Percentiles rank a stretch among this genome's conserved stretches.
These are phyloP conservation scores for Leptopilina syphax DNA, from an alignment of 2,888 invertebrate species.

Conservation along the genomic window DNA sequence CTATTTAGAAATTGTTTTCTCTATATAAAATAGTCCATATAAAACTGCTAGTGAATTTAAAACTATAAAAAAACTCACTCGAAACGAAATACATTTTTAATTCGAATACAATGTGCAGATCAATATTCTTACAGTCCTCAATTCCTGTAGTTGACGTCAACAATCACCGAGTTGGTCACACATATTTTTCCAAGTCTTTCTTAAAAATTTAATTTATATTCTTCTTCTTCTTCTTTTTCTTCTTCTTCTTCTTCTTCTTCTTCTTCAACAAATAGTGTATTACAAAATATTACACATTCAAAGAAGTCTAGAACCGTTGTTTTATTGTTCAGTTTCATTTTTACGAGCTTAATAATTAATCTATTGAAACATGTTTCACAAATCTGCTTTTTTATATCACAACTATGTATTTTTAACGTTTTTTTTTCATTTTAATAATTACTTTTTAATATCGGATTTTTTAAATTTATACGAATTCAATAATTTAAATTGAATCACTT, in stretches of 20 bases:
- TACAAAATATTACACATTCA: slow-evolving; percentile 34
- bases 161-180: background rate
- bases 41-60: slow-evolving; percentile 35
- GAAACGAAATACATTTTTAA: slow-evolving; percentile 21
- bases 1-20: slow-evolving; percentile 32
- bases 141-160: slow-evolving; percentile 19
- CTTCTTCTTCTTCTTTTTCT: no score
- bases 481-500: background rate
- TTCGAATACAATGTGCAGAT: slow-evolving; percentile 34
- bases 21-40: slow-evolving; percentile 41
- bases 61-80: slow-evolving; percentile 34
- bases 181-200: background rate
- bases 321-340: slow-evolving; percentile 28
- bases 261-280: slow-evolving; percentile 3
- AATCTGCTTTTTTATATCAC: slow-evolving; percentile 7
- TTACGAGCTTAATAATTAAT: slow-evolving; percentile 7
- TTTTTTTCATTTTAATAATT: background rate
- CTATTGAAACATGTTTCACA: slow-evolving; percentile 11
- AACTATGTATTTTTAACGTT: slow-evolving; percentile 7
- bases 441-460: background rate
- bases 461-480: background rate
- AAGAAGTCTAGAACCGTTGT: slow-evolving; percentile 6
- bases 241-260: no score
- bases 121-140: slow-evolving; percentile 27
- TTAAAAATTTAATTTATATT: background rate